Evolutionary conservation across 1,140 invertebrate genomes (phyloP), one percentile per base, ranked within the genome.

Genomic region (Drosophila truncata): DNA sequence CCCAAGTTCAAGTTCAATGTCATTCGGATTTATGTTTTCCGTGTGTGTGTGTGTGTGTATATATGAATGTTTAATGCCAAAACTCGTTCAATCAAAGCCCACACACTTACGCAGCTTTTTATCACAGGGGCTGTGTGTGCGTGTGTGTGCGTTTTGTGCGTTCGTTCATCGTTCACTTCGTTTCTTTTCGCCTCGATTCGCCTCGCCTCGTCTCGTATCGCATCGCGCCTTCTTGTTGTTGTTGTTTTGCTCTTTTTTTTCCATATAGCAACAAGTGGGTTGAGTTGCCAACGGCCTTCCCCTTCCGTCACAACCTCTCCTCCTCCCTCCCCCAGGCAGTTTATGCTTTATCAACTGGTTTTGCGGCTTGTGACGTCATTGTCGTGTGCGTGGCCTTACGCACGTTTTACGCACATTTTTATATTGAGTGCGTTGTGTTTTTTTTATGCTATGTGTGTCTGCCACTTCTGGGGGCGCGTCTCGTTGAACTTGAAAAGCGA

Each of bases 1-100:
- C 29, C 46, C 79, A 88, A 87, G 84, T 88, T 88, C 84, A 88
- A 88, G 85, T 88, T 88, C 84, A 87, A 87, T 87, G 84, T 87
- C 64, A 75, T 69, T 70, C 47, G 62, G 46, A 70, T 67, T 70
- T 52, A 42, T 66, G 46, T 35, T 29, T 55, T 25, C 52, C 35
- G 31, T 35, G 31, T 49, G n/a, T 16, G 3, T 46, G 55, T 55
- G 16, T 31, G 47, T 27, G 8, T 65, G 29, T 33, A 3, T 46
- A 59, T 58, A 14, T 49, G 46, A 49, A 37, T 47, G 61, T 62
- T 66, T 39, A 72, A 69, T 67, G 66, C 76, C 60, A 75, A 86
- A 86, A 79, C 83, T 71, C 75, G 80, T 82, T 82, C 82, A 87
- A 82, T 78, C 74, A 72, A 47, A 72, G 74, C 37, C 55, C 60